Base-by-base conservation (phyloP, 2,797 vertebrate species). In the Percopsis omiscomaycus region DNA sequence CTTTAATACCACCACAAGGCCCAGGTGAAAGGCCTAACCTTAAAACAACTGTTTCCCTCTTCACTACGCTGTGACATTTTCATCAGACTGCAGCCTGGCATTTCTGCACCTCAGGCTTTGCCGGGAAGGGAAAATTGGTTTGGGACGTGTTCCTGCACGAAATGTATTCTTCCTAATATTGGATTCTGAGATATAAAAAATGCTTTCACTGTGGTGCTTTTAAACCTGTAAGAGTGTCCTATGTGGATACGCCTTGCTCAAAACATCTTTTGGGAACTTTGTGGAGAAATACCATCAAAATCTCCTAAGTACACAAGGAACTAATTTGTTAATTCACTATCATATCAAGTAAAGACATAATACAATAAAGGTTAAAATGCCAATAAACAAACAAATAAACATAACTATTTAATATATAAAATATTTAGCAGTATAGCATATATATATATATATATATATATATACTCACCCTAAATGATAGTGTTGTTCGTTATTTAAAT, bases 21-120 rank as follows among this genome's bases (percentile, higher is more conserved):
- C 49, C 55, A 50, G 49, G 27, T 4, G 5, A 73, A 67, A 56
- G 47, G 3, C 29, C 58, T 47, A 54, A 55, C 61, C 66, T 66
- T 37, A 59, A 67, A 81, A 78, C 60, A 74, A 63, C 60, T 59
- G 53, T 71, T 72, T n/a, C 44, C 11, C 59, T 61, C 59, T 56
- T 83, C 68, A 69, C 56, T 72, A 27, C 54, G 4, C 77, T 75
- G 63, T 79, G 78, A 83, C 79, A 83, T 81, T 81, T 81, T 66
- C 75, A 78, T 78, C 69, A 66, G 68, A 74, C 73, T 59, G 59
- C 69, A 37, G 44, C 49, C 62, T 82, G 74, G 69, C 77, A 66
- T 83, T 79, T 82, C 63, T 79, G 13, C 63, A 44, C 61, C 67
- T 75, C 66, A 2, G 0, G 59, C 69, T 55, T 13, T 30, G 13